Evolutionary conservation across 2,113 vertebrate species (phyloP), one percentile per base, ranked within the genome.

Genomic region (Psilopsiagon aurifrons): DNA sequence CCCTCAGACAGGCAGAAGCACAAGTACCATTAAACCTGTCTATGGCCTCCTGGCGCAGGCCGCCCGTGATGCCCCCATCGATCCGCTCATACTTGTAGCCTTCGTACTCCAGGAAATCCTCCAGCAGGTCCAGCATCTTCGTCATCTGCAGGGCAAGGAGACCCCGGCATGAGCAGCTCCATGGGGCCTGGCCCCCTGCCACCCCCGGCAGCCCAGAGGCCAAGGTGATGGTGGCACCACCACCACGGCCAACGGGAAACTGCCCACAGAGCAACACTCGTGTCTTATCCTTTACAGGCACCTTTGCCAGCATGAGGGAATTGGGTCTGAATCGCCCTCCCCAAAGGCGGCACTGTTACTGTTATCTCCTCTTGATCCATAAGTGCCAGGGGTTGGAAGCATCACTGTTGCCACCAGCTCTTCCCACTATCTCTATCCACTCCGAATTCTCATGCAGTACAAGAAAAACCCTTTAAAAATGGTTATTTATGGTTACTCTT

Each of bases 1-100:
- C 13, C 29, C 39, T 33, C 9, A 1, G 23, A 47, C 5, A 41
- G 57, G 66, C 2, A 31, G 74, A 35, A 82, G 17, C 9, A 2
- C 0, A 2, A 54, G 43, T 98, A 99, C 99, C 99, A 0, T 99
- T 99, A 97, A 99, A 99, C 89, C 99, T 98, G 98, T 99, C 99
- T 13, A 99, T 99, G 64, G 99, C 99, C 88, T 99, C 99, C 96
- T 99, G 99, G 39, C 99, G 98, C 59, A 99, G 98, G 14, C 99
- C 99, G 5, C 99, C 99, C 0, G 99, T 99, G 94, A 99, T 99
- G 80, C 99, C 99, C 2, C 99, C 99, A 0, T 99, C 99, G 1
- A 99, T 99, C 27, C 99, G 98, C 89, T 99, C 99, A 0, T 99
- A 99, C 95, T 99, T 99, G 96, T 99, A 99, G 68, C 99, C 99